Evolutionary conservation across 53 echinoderm and acorn worm genomes (phyloP), one percentile per base, ranked within the genome.

Genomic region (Arbacia lixula): DNA sequence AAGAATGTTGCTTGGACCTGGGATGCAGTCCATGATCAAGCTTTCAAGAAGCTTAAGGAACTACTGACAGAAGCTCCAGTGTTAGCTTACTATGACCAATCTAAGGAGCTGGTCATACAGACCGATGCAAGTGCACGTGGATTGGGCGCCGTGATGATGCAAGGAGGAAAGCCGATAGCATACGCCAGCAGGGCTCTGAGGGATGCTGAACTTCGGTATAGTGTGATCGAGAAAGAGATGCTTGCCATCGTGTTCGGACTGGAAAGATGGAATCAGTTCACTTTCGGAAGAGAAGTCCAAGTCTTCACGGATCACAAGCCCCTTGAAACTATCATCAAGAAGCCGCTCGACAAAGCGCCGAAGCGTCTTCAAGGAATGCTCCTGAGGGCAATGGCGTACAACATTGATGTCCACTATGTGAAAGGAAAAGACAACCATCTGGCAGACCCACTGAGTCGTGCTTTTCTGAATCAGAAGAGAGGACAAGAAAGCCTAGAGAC

Each of bases 201-300:
- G n/a, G 88, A 88, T n/a, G 57, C 83, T 2, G 84, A 91, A 49
- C 24, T 62, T 35, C 32, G 88, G n/a, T 88, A 88, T 49, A 79
- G 79, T 3, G 87, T 75, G 53, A 84, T 85, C 53, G 87, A 88
- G 36, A 88, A 91, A 61, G 91, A 87, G 64, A 86, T 92, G 89
- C 86, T 92, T 5, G 92, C 77, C 24, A 75, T 92, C 14, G 57
- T 85, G 12, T 89, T 80, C 42, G 89, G 83, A 6, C 83, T 92
- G 17, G 85, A 89, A 30, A 92, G 89, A 40, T 92, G 89, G 71
- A 53, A 92, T 41, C 92, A 89, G 32, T 89, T 82, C 86, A 92
- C 92, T 27, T 92, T 81, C 76, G 92, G 86, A 9, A 66, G 80
- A 31, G 61, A 83, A 32, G 89, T 92, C 0, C 63, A 53, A n/a